A percentile compares a stretch with the other conserved stretches of the same genome.
phyloP scores from a whole-genome alignment of 2,888 invertebrate genomes.

The Cataglyphis cursor region DNA sequence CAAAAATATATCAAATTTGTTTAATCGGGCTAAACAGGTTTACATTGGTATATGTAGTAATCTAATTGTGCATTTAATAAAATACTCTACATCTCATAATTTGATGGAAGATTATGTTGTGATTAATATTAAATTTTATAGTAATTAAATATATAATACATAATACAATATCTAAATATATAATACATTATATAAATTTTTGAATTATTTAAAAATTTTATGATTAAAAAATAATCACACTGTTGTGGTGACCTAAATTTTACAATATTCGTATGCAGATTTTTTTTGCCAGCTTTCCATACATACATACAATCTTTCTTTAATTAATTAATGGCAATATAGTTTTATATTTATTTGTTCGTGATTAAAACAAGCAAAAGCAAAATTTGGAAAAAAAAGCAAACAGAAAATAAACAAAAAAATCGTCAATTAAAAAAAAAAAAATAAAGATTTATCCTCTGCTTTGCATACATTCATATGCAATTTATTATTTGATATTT shows the following conservation, averaged over 20 bases:
- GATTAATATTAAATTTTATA: neutral
- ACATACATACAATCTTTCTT: neutral
- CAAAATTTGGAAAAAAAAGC: neutral
- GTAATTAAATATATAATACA: neutral
- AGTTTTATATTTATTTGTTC: neutral
- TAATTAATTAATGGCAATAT: constrained; percentile 4
- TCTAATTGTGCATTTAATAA: constrained; percentile 8
- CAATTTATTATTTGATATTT: constrained; percentile 8
- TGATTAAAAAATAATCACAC: neutral
- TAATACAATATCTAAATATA: no score
- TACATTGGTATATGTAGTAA: neutral
- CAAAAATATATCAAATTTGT: neutral
- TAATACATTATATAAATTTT: neutral
- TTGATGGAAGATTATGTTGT: neutral
- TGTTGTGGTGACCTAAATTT: neutral
- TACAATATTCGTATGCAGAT: neutral
- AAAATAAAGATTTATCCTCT: neutral
- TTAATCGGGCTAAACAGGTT: constrained; percentile 22
- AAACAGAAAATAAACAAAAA: neutral
- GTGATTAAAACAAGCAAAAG: neutral
- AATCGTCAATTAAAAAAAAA: neutral
- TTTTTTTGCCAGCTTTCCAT: neutral
- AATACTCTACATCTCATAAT: neutral
- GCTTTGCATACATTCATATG: constrained; percentile 1
- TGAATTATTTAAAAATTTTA: neutral